A percentile compares a stretch with the other conserved stretches of the same genome.
Evolutionary conservation across 2,113 vertebrate species (phyloP).

Genomic region (Gymnarchus niloticus): DNA sequence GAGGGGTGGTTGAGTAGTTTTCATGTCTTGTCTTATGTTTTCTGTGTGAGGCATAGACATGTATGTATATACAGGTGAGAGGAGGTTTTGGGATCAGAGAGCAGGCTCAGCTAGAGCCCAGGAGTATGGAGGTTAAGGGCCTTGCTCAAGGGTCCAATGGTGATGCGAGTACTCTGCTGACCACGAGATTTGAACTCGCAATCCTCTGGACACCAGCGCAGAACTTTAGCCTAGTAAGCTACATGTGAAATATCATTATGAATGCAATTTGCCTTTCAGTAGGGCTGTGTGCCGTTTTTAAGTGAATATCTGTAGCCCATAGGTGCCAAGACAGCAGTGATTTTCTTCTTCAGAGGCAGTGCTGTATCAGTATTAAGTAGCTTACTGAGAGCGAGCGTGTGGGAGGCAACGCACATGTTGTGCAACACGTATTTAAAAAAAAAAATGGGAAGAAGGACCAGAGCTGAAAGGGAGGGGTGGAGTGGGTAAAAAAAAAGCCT

Average conservation of each 20-base stretch:
- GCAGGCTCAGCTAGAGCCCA: background rate
- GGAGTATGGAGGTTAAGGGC: background rate
- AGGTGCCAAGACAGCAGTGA: constrained; percentile 50
- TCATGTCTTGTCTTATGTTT: too few species aligned
- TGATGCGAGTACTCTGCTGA: background rate
- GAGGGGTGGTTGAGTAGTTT: background rate
- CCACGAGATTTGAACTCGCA: background rate
- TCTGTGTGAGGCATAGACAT: too few species aligned
- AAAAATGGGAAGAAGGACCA: constrained; percentile 8
- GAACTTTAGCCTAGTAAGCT: background rate
- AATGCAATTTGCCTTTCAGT: constrained; percentile 5
- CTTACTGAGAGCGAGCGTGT: constrained; percentile 53
- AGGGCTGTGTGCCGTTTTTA: background rate
- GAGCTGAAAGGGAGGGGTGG: constrained; percentile 41
- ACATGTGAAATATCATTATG: background rate
- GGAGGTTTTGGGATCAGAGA: background rate
- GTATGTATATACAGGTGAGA: too few species aligned
- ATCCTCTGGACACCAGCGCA: background rate
- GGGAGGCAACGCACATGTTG: constrained; percentile 58
- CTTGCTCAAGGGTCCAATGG: background rate
- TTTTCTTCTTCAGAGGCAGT: constrained; percentile 49
- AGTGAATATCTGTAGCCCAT: constrained; percentile 34
- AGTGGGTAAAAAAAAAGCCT: constrained; percentile 25
- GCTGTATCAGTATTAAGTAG: constrained; percentile 55
- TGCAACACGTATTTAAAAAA: constrained; percentile 45